These are phyloP conservation scores for Lanius ludovicianus DNA, from an alignment of 2,113 vertebrate genomes.

Conservation along the genomic window DNA sequence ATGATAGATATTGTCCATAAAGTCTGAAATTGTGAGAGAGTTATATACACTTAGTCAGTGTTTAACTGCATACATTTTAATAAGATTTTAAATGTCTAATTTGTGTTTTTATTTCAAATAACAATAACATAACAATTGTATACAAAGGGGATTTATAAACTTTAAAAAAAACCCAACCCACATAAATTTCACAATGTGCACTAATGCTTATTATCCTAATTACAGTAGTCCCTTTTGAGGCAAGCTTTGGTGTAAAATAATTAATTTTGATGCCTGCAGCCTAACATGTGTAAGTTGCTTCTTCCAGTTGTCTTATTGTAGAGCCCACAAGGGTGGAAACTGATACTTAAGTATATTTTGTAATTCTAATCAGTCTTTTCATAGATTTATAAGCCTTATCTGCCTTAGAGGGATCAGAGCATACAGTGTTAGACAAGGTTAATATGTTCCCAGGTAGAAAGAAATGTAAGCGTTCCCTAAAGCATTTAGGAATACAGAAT, in stretches of 20 bases:
- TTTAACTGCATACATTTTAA: conserved; percentile 31
- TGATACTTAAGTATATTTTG: background rate
- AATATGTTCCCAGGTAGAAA: background rate
- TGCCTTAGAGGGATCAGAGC: background rate
- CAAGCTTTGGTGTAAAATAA: conserved; percentile 39
- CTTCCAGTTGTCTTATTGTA: conserved; percentile 1
- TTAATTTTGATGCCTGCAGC: conserved; percentile 58
- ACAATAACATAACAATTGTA: background rate
- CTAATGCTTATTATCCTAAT: conserved; percentile 58
- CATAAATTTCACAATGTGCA: conserved; percentile 14
- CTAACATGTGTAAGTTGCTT: conserved; percentile 39
- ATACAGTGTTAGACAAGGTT: background rate
- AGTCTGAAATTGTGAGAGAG: background rate
- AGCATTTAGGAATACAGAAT: background rate
- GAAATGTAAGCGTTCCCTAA: background rate
- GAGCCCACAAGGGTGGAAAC: conserved; percentile 27
- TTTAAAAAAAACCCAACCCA: background rate
- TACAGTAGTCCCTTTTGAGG: conserved; percentile 48
- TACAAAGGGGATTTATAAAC: conserved; percentile 49
- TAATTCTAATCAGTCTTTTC: conserved; percentile 36
- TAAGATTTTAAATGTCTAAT: conserved; percentile 32
- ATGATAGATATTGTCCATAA: conserved; percentile 35
- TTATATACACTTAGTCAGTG: background rate
- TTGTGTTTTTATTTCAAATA: conserved; percentile 32
- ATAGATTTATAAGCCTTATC: background rate